These are phyloP conservation scores for Chloebia gouldiae DNA, from an alignment of 2,113 vertebrate species.

Conservation along the genomic window DNA sequence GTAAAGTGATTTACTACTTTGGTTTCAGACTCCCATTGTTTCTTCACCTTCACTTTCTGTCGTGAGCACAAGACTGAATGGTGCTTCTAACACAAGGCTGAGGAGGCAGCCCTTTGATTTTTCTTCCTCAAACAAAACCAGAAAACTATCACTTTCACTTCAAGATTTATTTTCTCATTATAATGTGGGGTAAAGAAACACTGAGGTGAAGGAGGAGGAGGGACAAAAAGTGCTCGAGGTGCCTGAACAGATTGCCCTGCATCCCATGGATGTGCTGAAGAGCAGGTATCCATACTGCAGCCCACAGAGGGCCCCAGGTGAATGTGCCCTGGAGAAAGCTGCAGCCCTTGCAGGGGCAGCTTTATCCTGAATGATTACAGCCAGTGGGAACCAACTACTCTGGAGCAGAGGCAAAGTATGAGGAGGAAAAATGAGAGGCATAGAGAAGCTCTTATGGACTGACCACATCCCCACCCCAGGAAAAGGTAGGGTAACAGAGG, in stretches of 20 bases:
- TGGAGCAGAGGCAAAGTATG: background rate
- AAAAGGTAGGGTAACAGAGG: background rate
- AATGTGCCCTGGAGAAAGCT: background rate
- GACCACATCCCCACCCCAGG: background rate
- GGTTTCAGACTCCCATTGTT: background rate
- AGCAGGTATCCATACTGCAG: background rate
- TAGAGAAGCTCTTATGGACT: background rate
- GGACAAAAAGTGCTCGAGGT: background rate
- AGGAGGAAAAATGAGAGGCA: background rate
- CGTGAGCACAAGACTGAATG: background rate
- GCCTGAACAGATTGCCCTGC: background rate
- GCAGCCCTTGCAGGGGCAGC: background rate
- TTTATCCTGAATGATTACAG: background rate
- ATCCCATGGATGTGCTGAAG: background rate
- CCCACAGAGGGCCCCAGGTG: background rate
- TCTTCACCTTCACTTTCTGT: background rate
- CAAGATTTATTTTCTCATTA: background rate
- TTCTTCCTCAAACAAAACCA: background rate
- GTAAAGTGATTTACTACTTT: background rate
- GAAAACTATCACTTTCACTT: background rate
- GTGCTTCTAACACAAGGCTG: background rate
- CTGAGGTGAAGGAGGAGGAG: background rate
- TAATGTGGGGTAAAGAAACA: background rate
- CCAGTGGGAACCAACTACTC: fast-evolving
- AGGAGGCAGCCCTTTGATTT: background rate